Base-by-base conservation (phyloP, 2,888 invertebrate genomes). In the Fragum whitleyi region DNA sequence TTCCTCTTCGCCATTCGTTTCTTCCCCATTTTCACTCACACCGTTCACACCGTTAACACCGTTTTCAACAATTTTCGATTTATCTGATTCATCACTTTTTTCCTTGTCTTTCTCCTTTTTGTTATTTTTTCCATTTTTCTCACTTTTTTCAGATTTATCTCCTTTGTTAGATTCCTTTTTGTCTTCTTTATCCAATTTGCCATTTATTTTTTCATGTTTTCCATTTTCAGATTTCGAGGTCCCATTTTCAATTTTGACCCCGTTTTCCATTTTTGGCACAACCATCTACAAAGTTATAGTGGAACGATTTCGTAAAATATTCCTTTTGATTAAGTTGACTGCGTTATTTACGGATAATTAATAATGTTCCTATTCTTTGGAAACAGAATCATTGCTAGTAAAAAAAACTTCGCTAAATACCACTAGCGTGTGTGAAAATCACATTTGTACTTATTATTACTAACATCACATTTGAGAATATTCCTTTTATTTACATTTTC, bases 1-100 rank as follows among this genome's bases (percentile, higher is more conserved):
- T 47, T 79, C 86, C 6, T 65, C 71, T n/a, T 55, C 76, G 21
- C 82, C 82, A 53, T 74, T 83, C 0, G 39, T 69, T 42, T 67
- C 74, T 26, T 74, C 82, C 11, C 81, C 84, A 36, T 81, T 79
- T 16, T 80, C 71, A 36, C 81, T 85, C 81, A 81, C 77, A 3
- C 26, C 28, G 1, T 29, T n/a, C 19, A 67, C 28, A 3, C 26
- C 28, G 1, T 29, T n/a, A 26, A 67, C 28, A 26, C 67, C 74
- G 19, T 74, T 74, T 26, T 67, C 65, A n/a, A 26, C 65, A n/a
- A 53, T 21, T 32, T 74, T 67, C 39, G 65, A n/a, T 26, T 65
- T 65, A 26, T 65, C 65, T 21, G 21, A 36, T 2, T 67, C 65
- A 28, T 74, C 74, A 9, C 19, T 55, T 59, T 62, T 79, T 23